Evolutionary conservation across 2,797 vertebrate genomes (phyloP).

Genomic region (Paguma larvata): DNA sequence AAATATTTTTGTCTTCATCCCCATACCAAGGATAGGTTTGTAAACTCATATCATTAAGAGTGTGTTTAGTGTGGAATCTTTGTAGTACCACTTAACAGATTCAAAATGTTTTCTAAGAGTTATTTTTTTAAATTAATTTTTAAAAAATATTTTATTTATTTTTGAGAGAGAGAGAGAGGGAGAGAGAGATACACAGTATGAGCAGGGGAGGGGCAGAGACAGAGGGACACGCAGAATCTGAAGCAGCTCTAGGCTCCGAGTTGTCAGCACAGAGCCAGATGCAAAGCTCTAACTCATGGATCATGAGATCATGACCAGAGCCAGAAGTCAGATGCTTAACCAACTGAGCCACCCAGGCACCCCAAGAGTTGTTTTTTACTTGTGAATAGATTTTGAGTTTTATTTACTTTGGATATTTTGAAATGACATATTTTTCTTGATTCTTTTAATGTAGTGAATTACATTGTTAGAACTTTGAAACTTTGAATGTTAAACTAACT

Average conservation of each 20-base stretch:
- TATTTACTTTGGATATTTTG: background rate
- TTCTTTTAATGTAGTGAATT: background rate
- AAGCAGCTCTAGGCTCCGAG: too few relatives aligned
- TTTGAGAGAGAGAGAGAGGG: too few relatives aligned
- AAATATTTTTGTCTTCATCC: background rate
- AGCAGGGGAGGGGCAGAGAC: too few relatives aligned
- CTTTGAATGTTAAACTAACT: background rate
- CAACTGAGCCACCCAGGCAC: too few relatives aligned
- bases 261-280: too few relatives aligned
- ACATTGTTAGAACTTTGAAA: background rate
- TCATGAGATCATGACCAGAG: too few relatives aligned
- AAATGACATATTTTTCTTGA: background rate
- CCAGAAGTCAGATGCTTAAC: too few relatives aligned
- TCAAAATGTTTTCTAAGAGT: background rate
- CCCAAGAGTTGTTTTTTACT: background rate
- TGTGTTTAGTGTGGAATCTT: background rate
- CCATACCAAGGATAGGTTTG: background rate
- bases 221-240: too few relatives aligned
- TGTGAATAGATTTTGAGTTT: background rate
- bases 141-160: too few relatives aligned
- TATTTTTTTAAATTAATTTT: too few relatives aligned
- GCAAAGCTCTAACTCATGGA: too few relatives aligned
- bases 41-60: background rate
- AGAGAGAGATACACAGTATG: too few relatives aligned
- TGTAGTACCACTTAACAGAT: background rate